Evolutionary conservation across 2,113 vertebrate species (phyloP).

Genomic region (Myiopsitta monachus): DNA sequence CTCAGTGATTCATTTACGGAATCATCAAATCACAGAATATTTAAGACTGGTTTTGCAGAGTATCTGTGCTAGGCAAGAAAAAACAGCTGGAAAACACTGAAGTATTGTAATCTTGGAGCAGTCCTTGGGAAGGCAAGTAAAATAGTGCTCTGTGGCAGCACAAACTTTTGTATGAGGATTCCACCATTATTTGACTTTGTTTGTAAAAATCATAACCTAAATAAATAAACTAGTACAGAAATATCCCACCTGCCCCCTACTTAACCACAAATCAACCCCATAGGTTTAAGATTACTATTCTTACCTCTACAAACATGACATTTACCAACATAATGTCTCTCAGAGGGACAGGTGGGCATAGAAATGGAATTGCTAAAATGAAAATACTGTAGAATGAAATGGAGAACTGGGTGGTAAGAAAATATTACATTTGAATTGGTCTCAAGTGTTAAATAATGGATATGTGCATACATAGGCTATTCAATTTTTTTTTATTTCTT

Average conservation of each 20-base stretch:
- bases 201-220: background rate
- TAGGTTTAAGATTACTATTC: background rate
- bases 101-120: background rate
- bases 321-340: background rate
- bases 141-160: background rate
- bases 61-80: background rate
- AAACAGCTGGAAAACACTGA: background rate
- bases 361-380: background rate
- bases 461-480: conserved; percentile 25
- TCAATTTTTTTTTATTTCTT: conserved; percentile 60
- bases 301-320: background rate
- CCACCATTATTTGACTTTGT: background rate
- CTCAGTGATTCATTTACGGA: background rate
- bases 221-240: conserved; percentile 2
- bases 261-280: background rate
- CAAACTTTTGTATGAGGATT: background rate
- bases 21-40: background rate
- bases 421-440: conserved; percentile 34
- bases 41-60: background rate
- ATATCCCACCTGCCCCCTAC: background rate
- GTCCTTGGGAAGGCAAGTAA: background rate
- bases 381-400: background rate
- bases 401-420: conserved; percentile 1
- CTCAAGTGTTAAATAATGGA: conserved; percentile 58
- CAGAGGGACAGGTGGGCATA: background rate